Base-by-base conservation (phyloP, 2,797 vertebrate genomes). In the Heterohyrax brucei region DNA sequence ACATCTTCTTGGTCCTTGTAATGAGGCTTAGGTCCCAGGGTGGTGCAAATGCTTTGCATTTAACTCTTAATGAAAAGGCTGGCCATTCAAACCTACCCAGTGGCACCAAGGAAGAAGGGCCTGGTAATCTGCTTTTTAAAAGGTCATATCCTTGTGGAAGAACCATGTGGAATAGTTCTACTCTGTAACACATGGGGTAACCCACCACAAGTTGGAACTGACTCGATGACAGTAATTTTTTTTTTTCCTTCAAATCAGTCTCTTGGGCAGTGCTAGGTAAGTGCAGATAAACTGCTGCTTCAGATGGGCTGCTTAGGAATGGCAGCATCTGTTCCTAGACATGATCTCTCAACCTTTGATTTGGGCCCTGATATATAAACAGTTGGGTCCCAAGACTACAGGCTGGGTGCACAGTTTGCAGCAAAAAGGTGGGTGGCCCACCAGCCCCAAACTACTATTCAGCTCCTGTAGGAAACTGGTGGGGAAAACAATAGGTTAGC, bases 401-500 rank as follows among this genome's bases (percentile, higher is more conserved):
- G 88, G 28, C 66, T n/a, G 62, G 76, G 44, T 73, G 64, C 79
- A 66, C 10, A 90, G 77, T 50, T 68, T 44, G 72, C 59, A 89
- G 88, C 80, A 70, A 68, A 92, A 90, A 92, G 76, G 64, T 89
- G 87, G 77, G 18, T 50, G 68, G 85, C 26, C 89, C 59, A 30
- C n/a, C 83, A 87, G 83, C 66, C 89, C 94, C 76, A 68, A 72
- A 10, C 50, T 81, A 21, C 62, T 66, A n/a, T 19, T 91, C 50
- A 68, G 91, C 95, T 59, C 53, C 8, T 2, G 26, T 26, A 73
- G 95, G 66, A 96, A 96, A 85, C 89, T 64, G 79, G 77, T 26
- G n/a, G 94, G 83, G 92, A 24, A 97, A 96, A 91, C 97, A 92
- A 87, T 10, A 82, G 85, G 76, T 46, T 95, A 66, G 28, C 87